Percentiles rank a stretch among this genome's conserved stretches.
phyloP scores from a whole-genome alignment of 1,140 invertebrate genomes.

The Pissodes strobi region DNA sequence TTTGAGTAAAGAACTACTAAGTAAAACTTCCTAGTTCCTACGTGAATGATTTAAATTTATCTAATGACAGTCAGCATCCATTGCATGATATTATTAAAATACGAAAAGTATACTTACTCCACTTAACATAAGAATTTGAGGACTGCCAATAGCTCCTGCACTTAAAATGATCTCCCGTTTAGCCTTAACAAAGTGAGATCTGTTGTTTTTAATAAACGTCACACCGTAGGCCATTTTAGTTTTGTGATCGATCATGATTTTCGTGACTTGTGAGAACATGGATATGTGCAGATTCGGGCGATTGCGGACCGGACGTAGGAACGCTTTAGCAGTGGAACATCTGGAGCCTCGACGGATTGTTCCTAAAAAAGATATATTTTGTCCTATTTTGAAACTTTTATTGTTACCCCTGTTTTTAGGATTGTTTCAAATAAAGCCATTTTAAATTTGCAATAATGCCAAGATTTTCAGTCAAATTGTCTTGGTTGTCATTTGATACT shows the following conservation, averaged over 20 bases:
- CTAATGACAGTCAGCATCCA: too few species aligned
- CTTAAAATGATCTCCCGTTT: constrained; percentile 79
- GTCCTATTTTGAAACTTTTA: too few species aligned
- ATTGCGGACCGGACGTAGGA: constrained; percentile 77
- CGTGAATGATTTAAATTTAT: too few species aligned
- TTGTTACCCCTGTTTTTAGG: too few species aligned
- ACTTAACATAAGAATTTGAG: constrained; percentile 87
- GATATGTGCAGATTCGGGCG: constrained; percentile 82
- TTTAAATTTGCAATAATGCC: too few species aligned
- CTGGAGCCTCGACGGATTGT: constrained; percentile 84
- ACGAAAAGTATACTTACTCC: constrained; percentile 62
- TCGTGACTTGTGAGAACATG: constrained; percentile 75
- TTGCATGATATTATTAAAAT: background rate
- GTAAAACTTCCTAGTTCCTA: too few species aligned
- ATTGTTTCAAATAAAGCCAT: background rate
- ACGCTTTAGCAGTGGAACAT: constrained; percentile 88
- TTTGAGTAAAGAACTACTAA: too few species aligned
- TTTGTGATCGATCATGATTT: constrained; percentile 67
- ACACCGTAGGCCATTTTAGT: constrained; percentile 76
- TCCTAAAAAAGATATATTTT: constrained; percentile 50
- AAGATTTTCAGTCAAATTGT: background rate
- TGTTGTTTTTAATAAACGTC: constrained; percentile 70
- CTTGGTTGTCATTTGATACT: too few species aligned
- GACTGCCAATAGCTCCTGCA: constrained; percentile 79
- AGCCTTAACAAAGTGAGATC: constrained; percentile 67